Evolutionary conservation across 2,797 vertebrate species (phyloP), one percentile per base, ranked within the genome.

Genomic region (Brotula barbata): DNA sequence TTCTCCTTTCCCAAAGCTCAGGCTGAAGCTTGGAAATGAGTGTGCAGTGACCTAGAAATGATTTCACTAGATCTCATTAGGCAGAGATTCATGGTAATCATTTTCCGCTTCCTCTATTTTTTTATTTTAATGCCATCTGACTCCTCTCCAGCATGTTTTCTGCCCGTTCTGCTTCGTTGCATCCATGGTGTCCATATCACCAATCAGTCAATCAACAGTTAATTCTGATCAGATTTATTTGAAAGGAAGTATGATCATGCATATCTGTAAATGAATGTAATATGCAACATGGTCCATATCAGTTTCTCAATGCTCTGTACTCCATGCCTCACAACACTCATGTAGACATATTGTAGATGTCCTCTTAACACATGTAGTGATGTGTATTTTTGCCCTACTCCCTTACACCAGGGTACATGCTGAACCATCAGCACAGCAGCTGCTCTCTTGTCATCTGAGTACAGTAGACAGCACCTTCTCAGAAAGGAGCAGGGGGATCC

Each of bases 21-120:
- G 62, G 22, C 48, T 58, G 40, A 71, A 62, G 43, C 65, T 77
- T 76, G 65, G 75, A 86, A 91, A 92, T 91, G 88, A 91, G 89
- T 92, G 85, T 92, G 90, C 90, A 90, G 91, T 83, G 59, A 70
- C 69, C 64, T 71, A 71, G 69, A 48, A 69, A 62, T 76, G 13
- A 59, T 73, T 71, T 80, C 77, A 78, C 28, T 84, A 77, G 75
- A 54, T 68, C 19, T 83, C 76, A 85, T 85, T 88, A 85, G 82
- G 64, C 62, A 57, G 67, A 85, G 67, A 78, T 71, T 83, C 72
- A 82, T 87, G 66, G 54, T 64, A 48, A 65, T 77, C 67, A 58
- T 82, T 79, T 78, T 71, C n/a, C n/a, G n/a, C n/a, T n/a, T n/a
- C n/a, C n/a, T 36, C 13, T 36, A 7, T 36, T 36, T 36, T 36